Evolutionary conservation across 2,113 vertebrate species (phyloP), one percentile per base, ranked within the genome.

Genomic region (Rattus rattus): DNA sequence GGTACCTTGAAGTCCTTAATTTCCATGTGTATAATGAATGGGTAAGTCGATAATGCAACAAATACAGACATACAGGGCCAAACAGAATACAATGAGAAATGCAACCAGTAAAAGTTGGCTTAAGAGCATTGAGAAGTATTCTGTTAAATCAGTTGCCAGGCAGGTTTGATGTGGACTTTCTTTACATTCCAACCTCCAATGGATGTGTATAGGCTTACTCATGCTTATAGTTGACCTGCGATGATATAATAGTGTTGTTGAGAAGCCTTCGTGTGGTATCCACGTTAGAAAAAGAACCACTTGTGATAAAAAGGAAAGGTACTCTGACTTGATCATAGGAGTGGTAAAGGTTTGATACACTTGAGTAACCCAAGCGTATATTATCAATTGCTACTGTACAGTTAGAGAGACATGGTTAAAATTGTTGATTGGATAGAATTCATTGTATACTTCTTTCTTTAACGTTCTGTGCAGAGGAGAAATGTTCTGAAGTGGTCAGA

Each of bases 281-380:
- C 43, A 43, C 49, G 6, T 0, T 84, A 85, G 94, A 73, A 65
- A 92, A 65, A 86, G 96, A 96, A 95, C 97, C 96, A 96, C 59
- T 77, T 49, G 39, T 89, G 94, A 72, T 97, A 49, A 88, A 69
- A 39, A 33, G 39, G 52, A 56, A 87, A 65, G 52, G 52, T 89
- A 96, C n/a, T 33, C 76, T 76, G 90, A 94, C 92, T 79, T 95
- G 75, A 95, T 97, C 96, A 97, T 11, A 90, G 54, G 47, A 69
- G 43, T 92, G 91, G 94, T 83, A 94, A 87, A 89, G 70, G 76
- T 69, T 43, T 43, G 43, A 43, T 43, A 43, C 43, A 43, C 43
- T 43, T 43, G 43, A 43, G 43, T 43, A 43, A 43, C 43, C 89
- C 96, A 97, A 97, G 92, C 85, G 83, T 24, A 81, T 0, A 8